Evolutionary conservation across 1,140 invertebrate genomes (phyloP), one percentile per base, ranked within the genome.

Genomic region (Scaptomyza montana): DNA sequence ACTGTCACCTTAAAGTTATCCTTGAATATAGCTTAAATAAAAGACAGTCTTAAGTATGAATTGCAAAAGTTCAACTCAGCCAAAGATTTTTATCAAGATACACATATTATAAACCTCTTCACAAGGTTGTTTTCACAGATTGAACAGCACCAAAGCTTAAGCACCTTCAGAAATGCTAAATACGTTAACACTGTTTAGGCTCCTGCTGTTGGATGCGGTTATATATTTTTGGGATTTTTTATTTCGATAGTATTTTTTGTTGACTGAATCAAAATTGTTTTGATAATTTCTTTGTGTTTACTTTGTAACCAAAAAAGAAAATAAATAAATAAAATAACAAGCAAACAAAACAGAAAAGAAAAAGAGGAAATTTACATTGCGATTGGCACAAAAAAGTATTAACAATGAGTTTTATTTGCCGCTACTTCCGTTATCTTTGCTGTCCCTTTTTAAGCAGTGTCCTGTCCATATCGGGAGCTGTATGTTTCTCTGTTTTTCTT

Each of bases 321-420:
- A 41, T n/a, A 5, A 12, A 12, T 1, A 12, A 41, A 68, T 69
- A 16, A 16, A 16, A 16, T 69, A 62, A 39, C 71, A 74, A 69
- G 36, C 33, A 50, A 19, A n/a, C 56, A 46, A 43, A 43, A n/a
- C 4, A 43, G 19, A 28, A 49, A 16, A 54, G 9, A 25, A 63
- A 50, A 47, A n/a, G 5, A 25, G 3, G n/a, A 56, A 69, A 68
- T 69, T 68, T 69, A 36, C 71, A 74, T 74, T 62, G 36, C 43
- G 49, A 43, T n/a, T 53, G 33, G 16, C 62, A 41, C 33, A 49
- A 19, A n/a, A 60, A 46, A 60, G 54, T 89, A 75, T 87, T 89
- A 77, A 89, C 77, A 89, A 84, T 79, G 81, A 86, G 85, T 86
- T 86, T 86, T 87, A 86, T 86, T 79, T 72, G 77, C 47, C 50